These are phyloP conservation scores for Corvus cornix DNA, from an alignment of 2,113 vertebrate species.

Conservation along the genomic window DNA sequence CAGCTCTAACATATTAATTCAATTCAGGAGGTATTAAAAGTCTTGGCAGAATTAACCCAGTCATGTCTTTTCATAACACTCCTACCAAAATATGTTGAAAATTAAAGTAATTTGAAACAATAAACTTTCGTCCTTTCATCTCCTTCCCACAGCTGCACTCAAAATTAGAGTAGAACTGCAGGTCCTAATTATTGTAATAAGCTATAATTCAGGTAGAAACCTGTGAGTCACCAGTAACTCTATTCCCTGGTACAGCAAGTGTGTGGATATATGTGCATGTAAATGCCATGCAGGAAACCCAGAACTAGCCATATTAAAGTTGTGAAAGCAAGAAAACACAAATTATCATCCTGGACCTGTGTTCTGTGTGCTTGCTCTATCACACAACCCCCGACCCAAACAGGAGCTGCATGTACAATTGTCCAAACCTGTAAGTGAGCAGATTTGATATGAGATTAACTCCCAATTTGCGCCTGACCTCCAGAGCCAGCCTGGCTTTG, in stretches of 20 bases:
- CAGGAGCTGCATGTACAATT: not conserved
- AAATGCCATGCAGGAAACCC: not conserved
- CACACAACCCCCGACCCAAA: not conserved
- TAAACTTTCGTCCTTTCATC: not conserved
- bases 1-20: not conserved
- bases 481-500: not conserved
- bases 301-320: not conserved
- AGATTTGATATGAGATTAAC: not conserved
- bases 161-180: not conserved
- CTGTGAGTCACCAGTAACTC: not conserved
- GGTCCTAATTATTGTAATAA: not conserved
- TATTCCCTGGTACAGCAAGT: not conserved
- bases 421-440: not conserved
- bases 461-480: not conserved
- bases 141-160: not conserved
- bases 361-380: not conserved
- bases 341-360: not conserved
- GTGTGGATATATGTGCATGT: not conserved
- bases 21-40: not conserved
- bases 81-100: not conserved
- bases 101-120: not conserved
- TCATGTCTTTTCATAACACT: not conserved
- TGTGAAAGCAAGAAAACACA: not conserved
- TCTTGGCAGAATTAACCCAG: not conserved
- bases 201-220: not conserved